These are phyloP conservation scores for Porites divaricata DNA, from an alignment of 92 coral and sea anemone species.

Conservation along the genomic window DNA sequence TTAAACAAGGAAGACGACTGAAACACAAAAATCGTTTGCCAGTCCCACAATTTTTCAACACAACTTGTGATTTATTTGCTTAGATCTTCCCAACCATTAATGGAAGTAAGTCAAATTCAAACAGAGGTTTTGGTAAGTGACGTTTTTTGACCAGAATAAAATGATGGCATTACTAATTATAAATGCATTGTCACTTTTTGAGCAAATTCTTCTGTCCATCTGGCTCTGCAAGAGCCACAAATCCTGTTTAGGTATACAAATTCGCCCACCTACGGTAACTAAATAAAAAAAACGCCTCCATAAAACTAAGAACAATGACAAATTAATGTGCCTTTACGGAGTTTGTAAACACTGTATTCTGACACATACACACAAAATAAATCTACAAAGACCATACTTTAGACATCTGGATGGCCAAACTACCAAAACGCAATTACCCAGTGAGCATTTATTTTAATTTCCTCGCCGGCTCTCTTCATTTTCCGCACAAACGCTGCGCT, in stretches of 20 bases:
- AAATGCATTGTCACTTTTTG: conserved; percentile 43
- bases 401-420: conserved; percentile 85
- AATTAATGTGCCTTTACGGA: conserved; percentile 79
- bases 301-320: conserved; percentile 60
- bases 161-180: conserved; percentile 42
- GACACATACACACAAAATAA: conserved; percentile 44
- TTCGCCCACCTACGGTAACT: conserved; percentile 45
- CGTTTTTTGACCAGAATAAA: conserved; percentile 11
- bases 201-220: conserved; percentile 59
- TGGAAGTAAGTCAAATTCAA: conserved; percentile 39
- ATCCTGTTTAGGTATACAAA: conserved; percentile 58
- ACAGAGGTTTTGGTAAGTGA: conserved; percentile 19
- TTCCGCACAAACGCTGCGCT: conserved; percentile 57
- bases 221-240: conserved; percentile 73
- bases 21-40: conserved; percentile 12
- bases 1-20: conserved; percentile 28
- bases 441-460: conserved; percentile 32
- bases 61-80: conserved; percentile 11
- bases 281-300: conserved; percentile 34
- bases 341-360: conserved; percentile 89
- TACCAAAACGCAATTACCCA: conserved; percentile 45
- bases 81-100: background rate
- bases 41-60: background rate
- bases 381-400: conserved; percentile 68
- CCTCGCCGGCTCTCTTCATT: conserved; percentile 50